Evolutionary conservation across 2,113 vertebrate species (phyloP).

Genomic region (Chaetodon auriga): DNA sequence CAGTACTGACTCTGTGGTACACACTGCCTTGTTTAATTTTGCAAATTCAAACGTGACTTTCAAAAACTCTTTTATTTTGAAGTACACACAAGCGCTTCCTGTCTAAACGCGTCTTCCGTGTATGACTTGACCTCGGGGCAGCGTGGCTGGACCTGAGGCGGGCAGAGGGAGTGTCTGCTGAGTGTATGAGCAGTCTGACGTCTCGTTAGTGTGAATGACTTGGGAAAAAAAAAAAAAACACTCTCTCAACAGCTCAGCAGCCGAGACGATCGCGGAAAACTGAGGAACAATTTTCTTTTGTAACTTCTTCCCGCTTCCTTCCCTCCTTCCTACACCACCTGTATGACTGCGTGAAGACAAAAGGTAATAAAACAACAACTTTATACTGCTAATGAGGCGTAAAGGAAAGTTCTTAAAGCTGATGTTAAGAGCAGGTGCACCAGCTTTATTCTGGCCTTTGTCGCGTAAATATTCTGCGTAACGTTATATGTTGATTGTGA

Average conservation of each 20-base stretch:
- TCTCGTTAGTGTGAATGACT: slow-evolving; percentile 59
- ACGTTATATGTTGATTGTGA: not conserved
- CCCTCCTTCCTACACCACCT: not conserved
- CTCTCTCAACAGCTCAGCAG: slow-evolving; percentile 53
- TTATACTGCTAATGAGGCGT: not conserved
- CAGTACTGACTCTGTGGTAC: not conserved
- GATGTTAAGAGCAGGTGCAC: slow-evolving; percentile 59
- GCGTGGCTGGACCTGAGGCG: slow-evolving; percentile 16
- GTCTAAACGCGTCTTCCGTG: rapidly evolving
- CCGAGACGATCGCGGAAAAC: slow-evolving; percentile 41
- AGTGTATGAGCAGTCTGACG: slow-evolving; percentile 52
- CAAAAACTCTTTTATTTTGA: slow-evolving; percentile 56
- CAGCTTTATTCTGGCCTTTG: not conserved
- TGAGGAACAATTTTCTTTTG: slow-evolving; percentile 9
- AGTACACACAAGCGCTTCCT: not conserved
- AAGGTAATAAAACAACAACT: slow-evolving; percentile 53
- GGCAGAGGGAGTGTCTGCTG: slow-evolving; percentile 65
- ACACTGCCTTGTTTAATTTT: not conserved
- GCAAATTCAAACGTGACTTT: too few relatives aligned
- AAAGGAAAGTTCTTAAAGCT: not conserved
- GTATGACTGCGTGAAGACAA: slow-evolving; percentile 63
- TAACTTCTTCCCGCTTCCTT: slow-evolving; percentile 53
- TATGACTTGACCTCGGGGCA: not conserved
- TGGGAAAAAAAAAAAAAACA: not conserved
- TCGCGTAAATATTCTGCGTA: not conserved